Base-by-base conservation (phyloP, 1,140 invertebrate species). In the Aphaenogaster floridana region DNA sequence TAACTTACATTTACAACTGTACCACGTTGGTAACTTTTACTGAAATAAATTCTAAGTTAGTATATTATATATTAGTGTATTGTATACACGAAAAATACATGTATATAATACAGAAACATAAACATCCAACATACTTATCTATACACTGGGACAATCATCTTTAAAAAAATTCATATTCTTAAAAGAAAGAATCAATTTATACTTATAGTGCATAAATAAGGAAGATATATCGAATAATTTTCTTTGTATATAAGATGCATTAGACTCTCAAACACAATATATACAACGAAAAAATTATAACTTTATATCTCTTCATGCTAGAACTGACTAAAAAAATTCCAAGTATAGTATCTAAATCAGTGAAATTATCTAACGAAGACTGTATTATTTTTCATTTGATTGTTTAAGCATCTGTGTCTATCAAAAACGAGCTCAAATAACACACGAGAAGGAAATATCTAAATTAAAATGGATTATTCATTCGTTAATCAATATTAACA, bases 21-120 rank as follows among this genome's bases (percentile, higher is more conserved):
- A 86, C 39, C 72, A 69, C 21, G 50, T 52, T 81, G 84, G 74
- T 88, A 87, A 89, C 71, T 89, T 63, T 54, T 50, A 81, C 3
- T 48, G 59, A 84, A 34, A 71, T 54, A 84, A 61, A 71, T 39
- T 79, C 50, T 79, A 79, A 78, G 66, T 89, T 72, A 77, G 45
- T 0, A 28, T 28, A 21, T 21, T 21, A 21, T 21, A 21, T 21
- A 21, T 21, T 21, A 21, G 21, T 21, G 28, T 28, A 28, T 28
- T 28, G 28, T 28, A 28, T 28, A 28, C 28, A 66, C 9, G 9
- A 59, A 84, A 87, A 68, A 72, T 8, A 74, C 17, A 39, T 57
- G 28, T 34, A 81, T 83, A 68, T 81, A 11, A 39, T 76, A 72
- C 39, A 81, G 9, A 39, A 4, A 69, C 17, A 71, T 28, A 89